Evolutionary conservation across 92 coral and sea anemone genomes (phyloP).

Genomic region (Epizoanthus fatuus): DNA sequence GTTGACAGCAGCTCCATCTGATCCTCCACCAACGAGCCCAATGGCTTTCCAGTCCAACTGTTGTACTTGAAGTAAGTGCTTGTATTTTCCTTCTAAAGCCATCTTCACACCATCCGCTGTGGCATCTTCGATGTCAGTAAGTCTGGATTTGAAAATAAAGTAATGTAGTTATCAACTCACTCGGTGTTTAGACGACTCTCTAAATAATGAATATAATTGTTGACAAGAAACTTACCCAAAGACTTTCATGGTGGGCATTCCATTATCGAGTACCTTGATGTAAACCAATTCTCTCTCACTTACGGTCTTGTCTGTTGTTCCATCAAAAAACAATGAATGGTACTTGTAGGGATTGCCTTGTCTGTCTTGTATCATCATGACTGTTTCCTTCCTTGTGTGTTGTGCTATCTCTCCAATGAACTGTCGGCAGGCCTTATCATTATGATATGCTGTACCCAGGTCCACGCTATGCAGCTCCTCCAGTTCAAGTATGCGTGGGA

Average conservation of each 20-base stretch:
- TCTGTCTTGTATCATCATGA: slow-evolving; percentile 27
- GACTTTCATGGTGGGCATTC: slow-evolving; percentile 22
- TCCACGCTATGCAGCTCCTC: slow-evolving; percentile 73
- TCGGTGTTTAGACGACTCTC: neutral
- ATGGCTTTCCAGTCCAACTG: slow-evolving; percentile 15
- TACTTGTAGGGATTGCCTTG: slow-evolving; percentile 5
- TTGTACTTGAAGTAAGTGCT: slow-evolving; percentile 1
- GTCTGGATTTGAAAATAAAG: slow-evolving; percentile 5
- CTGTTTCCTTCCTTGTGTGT: slow-evolving; percentile 57
- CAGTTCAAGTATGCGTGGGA: slow-evolving; percentile 35
- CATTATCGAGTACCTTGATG: slow-evolving; percentile 26
- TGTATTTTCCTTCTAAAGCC: slow-evolving; percentile 26
- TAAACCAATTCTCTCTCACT: slow-evolving; percentile 29
- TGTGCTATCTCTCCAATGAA: slow-evolving; percentile 57
- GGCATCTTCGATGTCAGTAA: slow-evolving; percentile 23
- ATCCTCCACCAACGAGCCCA: slow-evolving; percentile 31
- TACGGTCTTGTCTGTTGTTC: slow-evolving; percentile 19
- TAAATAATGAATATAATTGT: slow-evolving; percentile 2
- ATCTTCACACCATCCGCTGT: slow-evolving; percentile 24
- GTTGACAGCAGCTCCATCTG: slow-evolving; percentile 33
- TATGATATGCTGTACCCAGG: slow-evolving; percentile 75
- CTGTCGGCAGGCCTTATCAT: slow-evolving; percentile 62
- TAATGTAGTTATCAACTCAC: neutral
- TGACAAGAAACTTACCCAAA: slow-evolving; percentile 15
- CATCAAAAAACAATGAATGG: slow-evolving; percentile 29